Evolutionary conservation across 2,113 vertebrate genomes (phyloP).

Genomic region (Mirza zaza): DNA sequence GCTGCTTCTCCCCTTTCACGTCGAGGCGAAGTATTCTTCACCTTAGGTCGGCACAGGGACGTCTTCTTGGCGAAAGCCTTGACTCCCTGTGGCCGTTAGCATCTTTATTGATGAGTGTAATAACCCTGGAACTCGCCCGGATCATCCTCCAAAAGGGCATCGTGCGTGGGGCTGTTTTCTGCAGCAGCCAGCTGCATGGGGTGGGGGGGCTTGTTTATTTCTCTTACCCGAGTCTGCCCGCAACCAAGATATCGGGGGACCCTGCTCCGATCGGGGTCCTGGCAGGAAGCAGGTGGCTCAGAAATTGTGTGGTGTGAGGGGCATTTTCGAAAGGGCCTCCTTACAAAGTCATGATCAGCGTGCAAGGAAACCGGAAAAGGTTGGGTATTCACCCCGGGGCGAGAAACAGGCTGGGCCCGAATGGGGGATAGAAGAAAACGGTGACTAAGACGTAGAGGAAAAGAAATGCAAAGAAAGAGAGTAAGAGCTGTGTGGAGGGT

Average conservation of each 20-base stretch:
- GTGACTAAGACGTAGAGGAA: not conserved
- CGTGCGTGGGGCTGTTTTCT: constrained; percentile 25
- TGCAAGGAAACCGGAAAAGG: not conserved
- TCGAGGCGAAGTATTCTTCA: constrained; percentile 36
- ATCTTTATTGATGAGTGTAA: constrained; percentile 70
- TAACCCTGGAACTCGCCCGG: constrained; percentile 42
- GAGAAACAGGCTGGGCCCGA: not conserved
- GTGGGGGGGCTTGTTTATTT: not conserved
- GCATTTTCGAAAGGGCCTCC: not conserved
- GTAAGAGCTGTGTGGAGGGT: not conserved
- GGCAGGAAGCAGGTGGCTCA: not conserved
- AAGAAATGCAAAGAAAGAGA: not conserved
- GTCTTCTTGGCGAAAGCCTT: constrained; percentile 55
- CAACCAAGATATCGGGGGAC: not conserved
- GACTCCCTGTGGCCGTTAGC: constrained; percentile 56
- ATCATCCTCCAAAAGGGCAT: constrained; percentile 42
- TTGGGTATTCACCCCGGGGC: not conserved
- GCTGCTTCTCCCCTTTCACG: constrained; percentile 4
- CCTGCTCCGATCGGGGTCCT: not conserved
- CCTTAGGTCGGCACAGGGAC: not conserved
- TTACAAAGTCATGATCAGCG: not conserved
- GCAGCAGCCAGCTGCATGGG: not conserved
- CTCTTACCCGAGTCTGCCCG: not conserved
- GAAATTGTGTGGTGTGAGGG: not conserved
- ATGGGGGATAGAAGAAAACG: not conserved